Evolutionary conservation across 2,113 vertebrate species (phyloP).

Genomic region (Isichthys henryi): DNA sequence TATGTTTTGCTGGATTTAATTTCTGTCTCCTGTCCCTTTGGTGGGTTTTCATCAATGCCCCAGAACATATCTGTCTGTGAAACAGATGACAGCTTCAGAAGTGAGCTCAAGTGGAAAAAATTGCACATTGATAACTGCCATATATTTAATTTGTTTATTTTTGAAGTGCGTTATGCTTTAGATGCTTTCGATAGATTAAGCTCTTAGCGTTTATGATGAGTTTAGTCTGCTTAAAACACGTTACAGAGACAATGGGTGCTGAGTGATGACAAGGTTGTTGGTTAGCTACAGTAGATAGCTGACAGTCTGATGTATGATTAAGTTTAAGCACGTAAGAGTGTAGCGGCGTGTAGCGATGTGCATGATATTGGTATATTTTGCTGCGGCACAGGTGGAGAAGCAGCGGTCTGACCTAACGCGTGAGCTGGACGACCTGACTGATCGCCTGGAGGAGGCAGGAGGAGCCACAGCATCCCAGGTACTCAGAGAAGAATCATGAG

Average conservation of each 20-base stretch:
- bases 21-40: background rate
- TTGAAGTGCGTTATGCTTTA: background rate
- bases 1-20: background rate
- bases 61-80: background rate
- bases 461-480: conserved; percentile 66
- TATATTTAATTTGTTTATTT: background rate
- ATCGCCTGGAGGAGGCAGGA: conserved; percentile 66
- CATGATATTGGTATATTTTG: background rate
- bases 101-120: background rate
- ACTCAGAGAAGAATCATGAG: background rate
- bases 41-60: background rate
- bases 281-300: background rate
- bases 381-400: conserved; percentile 59
- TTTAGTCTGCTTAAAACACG: background rate
- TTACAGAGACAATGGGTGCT: background rate
- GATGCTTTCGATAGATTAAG: background rate
- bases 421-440: conserved; percentile 66
- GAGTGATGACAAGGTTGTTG: background rate
- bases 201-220: background rate
- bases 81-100: conserved; percentile 12
- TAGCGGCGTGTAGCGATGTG: too few species aligned
- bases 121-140: background rate
- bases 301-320: background rate
- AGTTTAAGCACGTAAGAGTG: background rate
- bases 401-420: conserved; percentile 62